Base-by-base conservation (phyloP, 2,113 vertebrate species). In the Chrysochloris asiatica region DNA sequence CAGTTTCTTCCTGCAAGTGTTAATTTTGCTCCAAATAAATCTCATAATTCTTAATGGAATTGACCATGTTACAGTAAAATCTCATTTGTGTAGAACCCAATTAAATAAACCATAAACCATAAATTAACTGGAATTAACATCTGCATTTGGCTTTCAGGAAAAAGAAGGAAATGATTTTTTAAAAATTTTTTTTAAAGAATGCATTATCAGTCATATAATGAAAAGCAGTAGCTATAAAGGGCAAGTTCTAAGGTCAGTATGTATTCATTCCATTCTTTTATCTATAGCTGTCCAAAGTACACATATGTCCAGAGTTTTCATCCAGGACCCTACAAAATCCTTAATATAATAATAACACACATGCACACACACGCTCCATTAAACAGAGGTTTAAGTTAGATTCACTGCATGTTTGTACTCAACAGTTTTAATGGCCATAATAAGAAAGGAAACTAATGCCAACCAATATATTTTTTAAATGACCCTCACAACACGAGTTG, bases 391-490 rank as follows among this genome's bases (percentile, higher is more conserved):
- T 59, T 59, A 79, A 92, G 59, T 79, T 77, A 69, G 7, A 52
- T 45, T 88, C 14, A 36, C 17, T 43, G 6, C 14, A 5, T 91
- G n/a, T n/a, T n/a, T n/a, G n/a, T n/a, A n/a, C n/a, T n/a, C n/a
- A n/a, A n/a, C n/a, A n/a, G n/a, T n/a, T 72, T 17, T 63, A 78
- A 1, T 56, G 90, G 8, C 8, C 33, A 65, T 87, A 85, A 69
- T 65, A 72, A 84, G 54, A 91, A 92, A 83, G 67, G 22, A 88
- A 75, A 65, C 17, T 72, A 69, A 33, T 38, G n/a, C 13, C 5
- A 85, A 56, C 52, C 43, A 81, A 47, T 43, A 90, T 73, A 65
- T 90, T 88, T 93, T 56, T 95, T 76, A 12, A 92, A 75, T 80
- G 19, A 67, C 52, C 85, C 45, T 90, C 14, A 48, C 75, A 54